Percentiles rank a stretch among this genome's conserved stretches.
Conservation (phyloP, 1,140 invertebrate species). For the Drosophila orena region DNA sequence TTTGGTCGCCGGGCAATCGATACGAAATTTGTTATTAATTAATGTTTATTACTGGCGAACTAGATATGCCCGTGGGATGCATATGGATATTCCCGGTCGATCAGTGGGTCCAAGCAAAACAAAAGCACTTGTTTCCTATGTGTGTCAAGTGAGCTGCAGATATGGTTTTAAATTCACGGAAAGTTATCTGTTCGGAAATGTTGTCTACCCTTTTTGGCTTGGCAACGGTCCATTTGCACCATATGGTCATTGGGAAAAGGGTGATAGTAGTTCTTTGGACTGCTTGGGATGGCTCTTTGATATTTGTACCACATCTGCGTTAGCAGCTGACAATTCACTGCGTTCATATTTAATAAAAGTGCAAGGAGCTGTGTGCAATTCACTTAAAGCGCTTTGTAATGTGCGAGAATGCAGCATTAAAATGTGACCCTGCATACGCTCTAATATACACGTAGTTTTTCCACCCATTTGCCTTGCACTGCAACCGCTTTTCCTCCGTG, state of each 20-base stretch:
- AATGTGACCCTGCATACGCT: neutral
- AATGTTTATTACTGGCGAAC: constrained; percentile 31
- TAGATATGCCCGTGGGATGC: constrained; percentile 38
- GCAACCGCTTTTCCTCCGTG: too few relatives aligned
- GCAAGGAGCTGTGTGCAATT: too few relatives aligned
- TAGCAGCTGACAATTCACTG: too few relatives aligned
- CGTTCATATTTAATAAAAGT: too few relatives aligned
- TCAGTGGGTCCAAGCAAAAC: neutral
- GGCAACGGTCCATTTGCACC: constrained; percentile 25
- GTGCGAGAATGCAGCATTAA: neutral
- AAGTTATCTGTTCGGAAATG: constrained; percentile 14
- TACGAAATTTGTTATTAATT: constrained; percentile 47
- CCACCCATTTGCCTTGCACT: too few relatives aligned
- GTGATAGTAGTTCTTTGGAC: neutral
- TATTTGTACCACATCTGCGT: too few relatives aligned
- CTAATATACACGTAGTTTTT: too few relatives aligned
- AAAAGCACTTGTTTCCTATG: neutral
- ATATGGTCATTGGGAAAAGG: neutral
- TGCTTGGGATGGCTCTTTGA: neutral
- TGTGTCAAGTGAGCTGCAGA: constrained; percentile 33
- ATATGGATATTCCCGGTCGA: constrained; percentile 5
- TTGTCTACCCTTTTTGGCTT: constrained; percentile 1
- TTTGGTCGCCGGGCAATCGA: constrained; percentile 33
- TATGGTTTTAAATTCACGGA: constrained; percentile 3
- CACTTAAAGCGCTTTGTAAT: too few relatives aligned